Percentiles rank a stretch among this genome's conserved stretches.
Conservation (phyloP, 2,113 vertebrate genomes). For the Calypte anna region DNA sequence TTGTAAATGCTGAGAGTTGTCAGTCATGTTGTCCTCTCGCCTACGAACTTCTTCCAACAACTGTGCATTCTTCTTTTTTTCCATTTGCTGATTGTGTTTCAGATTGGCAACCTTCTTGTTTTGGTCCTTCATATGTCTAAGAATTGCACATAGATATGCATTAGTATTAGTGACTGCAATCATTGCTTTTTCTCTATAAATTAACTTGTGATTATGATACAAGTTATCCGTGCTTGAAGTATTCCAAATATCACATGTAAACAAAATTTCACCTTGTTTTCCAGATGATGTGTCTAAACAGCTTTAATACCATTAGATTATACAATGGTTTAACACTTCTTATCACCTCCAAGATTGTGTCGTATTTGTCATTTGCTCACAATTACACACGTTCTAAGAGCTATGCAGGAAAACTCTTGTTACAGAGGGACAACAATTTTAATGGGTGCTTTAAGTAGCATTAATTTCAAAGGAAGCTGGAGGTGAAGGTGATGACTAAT, state of each 20-base stretch:
- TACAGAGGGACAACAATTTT: neutral
- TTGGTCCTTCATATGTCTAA: slow-evolving; percentile 92
- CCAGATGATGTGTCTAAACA: neutral
- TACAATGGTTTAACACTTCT: neutral
- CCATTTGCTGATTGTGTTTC: slow-evolving; percentile 87
- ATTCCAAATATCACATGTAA: neutral
- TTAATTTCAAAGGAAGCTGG: neutral
- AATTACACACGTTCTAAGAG: neutral
- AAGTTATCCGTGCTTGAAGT: neutral
- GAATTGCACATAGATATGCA: slow-evolving; percentile 45
- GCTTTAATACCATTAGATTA: neutral
- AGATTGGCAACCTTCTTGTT: slow-evolving; percentile 91
- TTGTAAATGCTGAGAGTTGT: slow-evolving; percentile 88
- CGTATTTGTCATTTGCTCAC: neutral
- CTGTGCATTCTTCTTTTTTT: slow-evolving; percentile 89
- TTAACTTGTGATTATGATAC: neutral
- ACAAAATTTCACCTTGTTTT: neutral
- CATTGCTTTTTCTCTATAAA: neutral
- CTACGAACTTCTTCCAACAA: slow-evolving; percentile 83
- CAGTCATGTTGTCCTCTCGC: slow-evolving; percentile 83
- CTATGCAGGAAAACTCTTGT: neutral
- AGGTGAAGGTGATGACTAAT: neutral
- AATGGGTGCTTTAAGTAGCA: neutral
- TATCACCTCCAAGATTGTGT: neutral
- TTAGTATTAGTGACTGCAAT: neutral